Evolutionary conservation across 2,888 invertebrate species (phyloP).

Genomic region (Epinotia bilunana): DNA sequence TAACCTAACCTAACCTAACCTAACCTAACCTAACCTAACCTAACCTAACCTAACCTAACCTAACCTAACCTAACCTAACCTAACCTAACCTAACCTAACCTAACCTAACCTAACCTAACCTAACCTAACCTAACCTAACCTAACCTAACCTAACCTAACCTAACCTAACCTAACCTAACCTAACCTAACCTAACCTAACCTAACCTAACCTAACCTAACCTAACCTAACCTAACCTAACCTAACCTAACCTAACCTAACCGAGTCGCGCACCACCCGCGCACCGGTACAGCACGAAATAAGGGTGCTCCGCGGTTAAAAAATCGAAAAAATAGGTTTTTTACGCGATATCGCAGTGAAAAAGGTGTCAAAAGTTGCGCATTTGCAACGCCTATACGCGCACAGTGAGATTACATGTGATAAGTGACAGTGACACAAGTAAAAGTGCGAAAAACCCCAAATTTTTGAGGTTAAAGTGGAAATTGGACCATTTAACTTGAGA

Average conservation of each 20-base stretch:
- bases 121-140: slow-evolving; percentile 30
- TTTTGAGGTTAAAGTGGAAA: too few relatives aligned
- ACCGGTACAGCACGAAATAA: background rate
- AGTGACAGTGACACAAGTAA: too few relatives aligned
- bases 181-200: slow-evolving; percentile 29
- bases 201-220: slow-evolving; percentile 31
- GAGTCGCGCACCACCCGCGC: background rate
- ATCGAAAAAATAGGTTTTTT: too few relatives aligned
- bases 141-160: slow-evolving; percentile 30
- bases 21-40: slow-evolving; percentile 30
- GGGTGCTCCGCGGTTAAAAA: too few relatives aligned
- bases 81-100: slow-evolving; percentile 30
- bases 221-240: slow-evolving; percentile 32
- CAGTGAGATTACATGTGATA: too few relatives aligned
- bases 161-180: slow-evolving; percentile 30
- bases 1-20: slow-evolving; percentile 30
- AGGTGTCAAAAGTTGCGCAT: too few relatives aligned
- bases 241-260: slow-evolving; percentile 31
- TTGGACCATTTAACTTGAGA: too few relatives aligned
- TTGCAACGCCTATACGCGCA: too few relatives aligned
- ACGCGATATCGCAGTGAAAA: too few relatives aligned
- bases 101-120: slow-evolving; percentile 30
- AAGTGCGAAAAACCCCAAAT: too few relatives aligned
- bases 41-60: slow-evolving; percentile 30
- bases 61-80: slow-evolving; percentile 29